Conservation (phyloP, 2,797 vertebrate species). For the Cephalopachus bancanus region DNA sequence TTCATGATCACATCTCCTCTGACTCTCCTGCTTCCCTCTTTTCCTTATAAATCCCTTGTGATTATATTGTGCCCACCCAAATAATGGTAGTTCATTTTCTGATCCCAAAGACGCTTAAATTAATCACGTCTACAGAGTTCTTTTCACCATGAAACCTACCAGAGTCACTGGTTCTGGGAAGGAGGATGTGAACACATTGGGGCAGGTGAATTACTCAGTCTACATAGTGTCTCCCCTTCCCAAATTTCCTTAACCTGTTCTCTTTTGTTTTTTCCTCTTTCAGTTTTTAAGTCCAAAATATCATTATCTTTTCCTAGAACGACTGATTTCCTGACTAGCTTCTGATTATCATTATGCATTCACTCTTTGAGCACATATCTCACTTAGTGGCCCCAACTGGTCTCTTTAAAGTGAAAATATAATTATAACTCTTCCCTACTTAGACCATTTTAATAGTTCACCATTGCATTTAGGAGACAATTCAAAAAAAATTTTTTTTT, state of each 20-base stretch:
- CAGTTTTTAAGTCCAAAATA: background rate
- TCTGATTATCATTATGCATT: background rate
- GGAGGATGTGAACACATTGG: background rate
- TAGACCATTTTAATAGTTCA: conserved; percentile 27
- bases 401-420: conserved; percentile 31
- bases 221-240: background rate
- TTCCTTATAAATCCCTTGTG: background rate
- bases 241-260: background rate
- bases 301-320: background rate
- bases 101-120: background rate
- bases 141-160: background rate
- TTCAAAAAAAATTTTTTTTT: background rate
- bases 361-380: conserved; percentile 24
- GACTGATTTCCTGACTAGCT: background rate
- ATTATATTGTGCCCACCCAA: background rate
- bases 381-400: conserved; percentile 17
- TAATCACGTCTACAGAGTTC: background rate
- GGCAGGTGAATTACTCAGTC: background rate
- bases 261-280: background rate
- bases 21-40: background rate
- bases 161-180: background rate
- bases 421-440: background rate
- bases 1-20: background rate
- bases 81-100: background rate
- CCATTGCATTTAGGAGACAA: background rate